A percentile compares a stretch with the other conserved stretches of the same genome.
phyloP scores from a whole-genome alignment of 2,888 invertebrate genomes.

The Latheticus oryzae region DNA sequence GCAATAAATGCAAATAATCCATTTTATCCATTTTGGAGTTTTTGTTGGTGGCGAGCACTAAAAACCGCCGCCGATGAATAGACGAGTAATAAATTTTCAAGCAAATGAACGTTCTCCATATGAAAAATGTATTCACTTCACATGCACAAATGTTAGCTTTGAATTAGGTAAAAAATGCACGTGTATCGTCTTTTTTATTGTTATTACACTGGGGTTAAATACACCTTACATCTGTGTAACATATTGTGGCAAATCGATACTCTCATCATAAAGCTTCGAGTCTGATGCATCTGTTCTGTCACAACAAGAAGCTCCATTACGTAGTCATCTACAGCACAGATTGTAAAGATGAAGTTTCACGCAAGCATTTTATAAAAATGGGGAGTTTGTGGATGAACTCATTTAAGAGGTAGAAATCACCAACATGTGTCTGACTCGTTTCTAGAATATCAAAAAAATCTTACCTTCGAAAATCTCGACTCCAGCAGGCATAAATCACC shows the following conservation, averaged over 20 bases:
- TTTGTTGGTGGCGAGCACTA: constrained; percentile 1
- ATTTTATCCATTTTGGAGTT: constrained; percentile 8
- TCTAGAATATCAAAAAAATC: too few relatives aligned
- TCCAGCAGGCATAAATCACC: constrained; percentile 98
- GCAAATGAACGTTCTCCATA: constrained; percentile 17
- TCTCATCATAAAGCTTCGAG: constrained; percentile 27
- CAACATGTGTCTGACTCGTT: too few relatives aligned
- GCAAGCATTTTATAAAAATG: too few relatives aligned
- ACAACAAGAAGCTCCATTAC: constrained; percentile 26
- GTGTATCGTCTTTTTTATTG: too few relatives aligned
- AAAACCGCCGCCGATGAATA: constrained; percentile 21
- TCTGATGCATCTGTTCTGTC: constrained; percentile 7
- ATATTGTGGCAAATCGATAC: constrained; percentile 30
- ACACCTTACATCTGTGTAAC: too few relatives aligned
- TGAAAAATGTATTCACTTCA: constrained; percentile 28
- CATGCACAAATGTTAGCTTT: constrained; percentile 4
- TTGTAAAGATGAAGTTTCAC: not conserved
- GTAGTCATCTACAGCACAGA: constrained; percentile 11
- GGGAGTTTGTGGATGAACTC: too few relatives aligned
- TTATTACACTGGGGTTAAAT: too few relatives aligned
- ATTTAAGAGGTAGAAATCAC: too few relatives aligned
- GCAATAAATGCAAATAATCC: too few relatives aligned
- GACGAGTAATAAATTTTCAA: constrained; percentile 31
- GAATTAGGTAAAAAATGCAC: constrained; percentile 8
- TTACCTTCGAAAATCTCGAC: constrained; percentile 94